These are phyloP conservation scores for Esox niger DNA, from an alignment of 2,113 vertebrate species.

Conservation along the genomic window DNA sequence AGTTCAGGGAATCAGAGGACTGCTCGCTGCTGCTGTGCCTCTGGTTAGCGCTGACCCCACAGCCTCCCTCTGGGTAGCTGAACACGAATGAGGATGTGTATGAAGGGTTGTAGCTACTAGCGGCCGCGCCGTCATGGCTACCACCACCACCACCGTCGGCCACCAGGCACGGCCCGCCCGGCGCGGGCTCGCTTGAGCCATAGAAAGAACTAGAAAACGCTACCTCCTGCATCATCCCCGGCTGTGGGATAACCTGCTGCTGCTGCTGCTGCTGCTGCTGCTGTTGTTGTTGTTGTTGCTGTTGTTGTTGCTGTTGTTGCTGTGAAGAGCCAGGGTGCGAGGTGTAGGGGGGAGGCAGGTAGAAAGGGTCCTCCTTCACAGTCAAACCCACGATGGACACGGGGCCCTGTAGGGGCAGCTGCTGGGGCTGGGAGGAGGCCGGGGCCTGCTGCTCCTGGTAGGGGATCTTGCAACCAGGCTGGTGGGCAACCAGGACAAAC, in stretches of 20 bases:
- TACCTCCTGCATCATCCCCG: conserved; percentile 84
- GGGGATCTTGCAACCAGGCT: conserved; percentile 87
- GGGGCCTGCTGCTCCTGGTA: conserved; percentile 77
- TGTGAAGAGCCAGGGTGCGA: conserved; percentile 69
- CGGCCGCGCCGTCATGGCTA: conserved; percentile 71
- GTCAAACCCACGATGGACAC: conserved; percentile 75
- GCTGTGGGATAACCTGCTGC: conserved; percentile 63
- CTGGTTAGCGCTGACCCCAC: conserved; percentile 87
- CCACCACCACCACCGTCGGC: conserved; percentile 59
- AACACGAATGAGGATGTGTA: conserved; percentile 99
- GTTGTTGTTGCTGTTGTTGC: conserved; percentile 50
- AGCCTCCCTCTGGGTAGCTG: conserved; percentile 98
- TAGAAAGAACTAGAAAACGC: conserved; percentile 91
- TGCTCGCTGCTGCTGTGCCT: conserved; percentile 96
- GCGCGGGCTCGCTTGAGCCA: conserved; percentile 79
- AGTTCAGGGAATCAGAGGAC: conserved; percentile 92
- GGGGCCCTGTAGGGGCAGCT: conserved; percentile 51
- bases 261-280: conserved; percentile 52
- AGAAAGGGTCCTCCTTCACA: conserved; percentile 85
- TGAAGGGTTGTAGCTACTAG: conserved; percentile 85
- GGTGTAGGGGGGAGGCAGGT: conserved; percentile 77
- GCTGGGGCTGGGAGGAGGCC: conserved; percentile 51
- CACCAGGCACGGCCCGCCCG: conserved; percentile 79
- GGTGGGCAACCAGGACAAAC: conserved; percentile 91
- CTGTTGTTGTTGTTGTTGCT: conserved; percentile 48